phyloP scores from a whole-genome alignment of 92 coral and sea anemone genomes.

The Palythoa grandis region DNA sequence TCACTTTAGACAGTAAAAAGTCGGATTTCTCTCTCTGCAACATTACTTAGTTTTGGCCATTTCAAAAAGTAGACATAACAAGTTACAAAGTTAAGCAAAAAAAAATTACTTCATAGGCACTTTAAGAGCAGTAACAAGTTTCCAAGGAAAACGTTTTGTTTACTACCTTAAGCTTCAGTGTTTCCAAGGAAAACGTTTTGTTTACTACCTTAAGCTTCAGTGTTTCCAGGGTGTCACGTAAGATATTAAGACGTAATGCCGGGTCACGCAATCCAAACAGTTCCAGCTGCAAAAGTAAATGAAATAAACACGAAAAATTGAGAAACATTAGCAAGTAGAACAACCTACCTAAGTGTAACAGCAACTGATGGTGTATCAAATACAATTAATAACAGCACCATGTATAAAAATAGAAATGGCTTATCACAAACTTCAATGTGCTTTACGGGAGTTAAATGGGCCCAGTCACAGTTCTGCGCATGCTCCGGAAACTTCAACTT shows the following conservation, averaged over 20 bases:
- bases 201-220: conserved; percentile 32
- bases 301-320: not conserved
- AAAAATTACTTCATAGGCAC: no score
- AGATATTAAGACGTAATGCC: conserved; percentile 50
- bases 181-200: not conserved
- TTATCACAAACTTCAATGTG: no score
- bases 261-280: conserved; percentile 71
- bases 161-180: conserved; percentile 35
- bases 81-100: no score
- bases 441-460: no score
- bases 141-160: not conserved
- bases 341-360: not conserved
- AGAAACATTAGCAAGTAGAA: not conserved
- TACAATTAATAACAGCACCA: not conserved
- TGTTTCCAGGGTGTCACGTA: conserved; percentile 58
- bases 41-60: no score
- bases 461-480: no score
- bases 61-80: no score
- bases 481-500: no score
- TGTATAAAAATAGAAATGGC: no score
- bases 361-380: not conserved
- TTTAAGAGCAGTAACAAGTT: no score
- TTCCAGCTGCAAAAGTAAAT: conserved; percentile 49
- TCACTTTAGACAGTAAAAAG: no score
- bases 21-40: no score